phyloP scores from a whole-genome alignment of 2,888 invertebrate genomes.

The Scrobipalpa costella region DNA sequence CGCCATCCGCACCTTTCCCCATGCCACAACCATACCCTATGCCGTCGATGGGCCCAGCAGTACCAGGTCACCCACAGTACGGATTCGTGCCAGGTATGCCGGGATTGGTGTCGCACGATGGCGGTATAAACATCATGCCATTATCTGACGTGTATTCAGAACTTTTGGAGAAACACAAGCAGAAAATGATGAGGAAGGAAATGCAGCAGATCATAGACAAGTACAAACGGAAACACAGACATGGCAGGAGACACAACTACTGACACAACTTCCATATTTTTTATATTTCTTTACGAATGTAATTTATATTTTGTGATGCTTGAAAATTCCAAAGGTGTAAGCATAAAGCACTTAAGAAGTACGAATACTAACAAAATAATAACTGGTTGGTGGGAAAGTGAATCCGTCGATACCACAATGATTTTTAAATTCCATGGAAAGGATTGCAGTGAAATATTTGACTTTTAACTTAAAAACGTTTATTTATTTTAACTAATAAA shows the following conservation, averaged over 20 bases:
- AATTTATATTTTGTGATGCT: no score
- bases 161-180: slow-evolving; percentile 59
- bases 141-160: slow-evolving; percentile 69
- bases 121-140: slow-evolving; percentile 68
- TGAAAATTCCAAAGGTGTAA: no score
- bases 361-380: no score
- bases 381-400: no score
- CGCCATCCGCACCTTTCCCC: slow-evolving; percentile 27
- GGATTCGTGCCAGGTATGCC: slow-evolving; percentile 63
- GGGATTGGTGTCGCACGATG: slow-evolving; percentile 57
- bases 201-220: slow-evolving; percentile 48
- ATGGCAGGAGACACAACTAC: neutral
- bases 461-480: neutral
- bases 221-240: slow-evolving; percentile 38
- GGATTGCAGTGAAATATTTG: no score
- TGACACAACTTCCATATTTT: neutral
- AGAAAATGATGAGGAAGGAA: slow-evolving; percentile 54
- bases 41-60: no score
- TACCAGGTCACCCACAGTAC: slow-evolving; percentile 31
- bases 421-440: no score
- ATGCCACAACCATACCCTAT: slow-evolving; percentile 25
- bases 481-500: neutral
- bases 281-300: neutral
- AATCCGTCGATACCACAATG: no score
- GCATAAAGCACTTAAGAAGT: no score